A percentile compares a stretch with the other conserved stretches of the same genome.
phyloP scores from a whole-genome alignment of 2,888 invertebrate species.

The Globia sparganii region DNA sequence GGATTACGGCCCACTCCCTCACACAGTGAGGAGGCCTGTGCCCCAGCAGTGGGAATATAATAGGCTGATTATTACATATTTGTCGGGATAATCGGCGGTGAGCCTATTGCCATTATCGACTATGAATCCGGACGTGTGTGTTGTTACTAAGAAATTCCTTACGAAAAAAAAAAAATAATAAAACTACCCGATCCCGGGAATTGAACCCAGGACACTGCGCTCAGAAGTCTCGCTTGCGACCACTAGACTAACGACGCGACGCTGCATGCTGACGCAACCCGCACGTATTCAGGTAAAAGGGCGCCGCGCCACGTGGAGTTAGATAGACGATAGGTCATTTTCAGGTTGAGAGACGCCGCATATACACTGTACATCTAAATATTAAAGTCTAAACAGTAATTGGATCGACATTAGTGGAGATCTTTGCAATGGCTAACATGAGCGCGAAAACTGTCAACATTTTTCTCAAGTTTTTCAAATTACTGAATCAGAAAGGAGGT shows the following conservation, averaged over 20 bases:
- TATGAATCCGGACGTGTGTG: background rate
- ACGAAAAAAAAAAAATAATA: background rate
- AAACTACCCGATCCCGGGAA: background rate
- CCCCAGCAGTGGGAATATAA: too few species aligned
- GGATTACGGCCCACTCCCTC: too few species aligned
- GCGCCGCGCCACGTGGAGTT: conserved; percentile 6
- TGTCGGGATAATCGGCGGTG: background rate
- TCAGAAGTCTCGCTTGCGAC: background rate
- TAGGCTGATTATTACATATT: too few species aligned
- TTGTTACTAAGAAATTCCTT: background rate
- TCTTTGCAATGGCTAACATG: too few species aligned
- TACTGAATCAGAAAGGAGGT: background rate
- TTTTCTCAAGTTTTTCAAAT: background rate
- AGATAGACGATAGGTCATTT: background rate
- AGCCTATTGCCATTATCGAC: background rate
- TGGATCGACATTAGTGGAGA: background rate
- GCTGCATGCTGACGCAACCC: conserved; percentile 12
- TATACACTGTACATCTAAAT: background rate
- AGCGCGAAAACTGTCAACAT: too few species aligned
- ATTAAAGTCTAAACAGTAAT: background rate
- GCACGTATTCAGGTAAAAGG: conserved; percentile 19
- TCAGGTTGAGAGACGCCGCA: background rate
- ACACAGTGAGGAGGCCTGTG: too few species aligned
- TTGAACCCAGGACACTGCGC: background rate
- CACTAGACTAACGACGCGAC: background rate